phyloP scores from a whole-genome alignment of 2,113 vertebrate species.

The Bujurquina vittata region DNA sequence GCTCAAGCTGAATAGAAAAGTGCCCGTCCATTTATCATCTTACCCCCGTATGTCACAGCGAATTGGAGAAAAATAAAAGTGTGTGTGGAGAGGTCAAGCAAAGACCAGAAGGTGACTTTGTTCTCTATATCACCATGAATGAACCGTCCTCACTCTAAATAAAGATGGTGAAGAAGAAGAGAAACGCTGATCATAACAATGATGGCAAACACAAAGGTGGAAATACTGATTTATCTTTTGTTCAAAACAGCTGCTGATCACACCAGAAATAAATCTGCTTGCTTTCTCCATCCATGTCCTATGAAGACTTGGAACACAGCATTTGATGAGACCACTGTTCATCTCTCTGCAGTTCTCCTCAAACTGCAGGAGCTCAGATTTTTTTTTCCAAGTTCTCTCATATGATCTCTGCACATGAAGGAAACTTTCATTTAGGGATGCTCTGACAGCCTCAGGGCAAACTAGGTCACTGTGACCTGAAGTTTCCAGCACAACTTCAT shows the following conservation, averaged over 20 bases:
- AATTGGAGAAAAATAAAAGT: neutral
- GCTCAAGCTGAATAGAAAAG: too few species aligned
- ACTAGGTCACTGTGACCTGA: neutral
- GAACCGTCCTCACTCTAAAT: neutral
- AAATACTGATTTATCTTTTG: neutral
- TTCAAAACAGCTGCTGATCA: neutral
- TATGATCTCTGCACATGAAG: neutral
- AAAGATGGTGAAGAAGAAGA: neutral
- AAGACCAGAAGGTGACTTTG: neutral
- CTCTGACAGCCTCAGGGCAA: neutral
- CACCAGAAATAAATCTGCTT: neutral
- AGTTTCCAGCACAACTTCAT: neutral
- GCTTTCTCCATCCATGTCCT: neutral
- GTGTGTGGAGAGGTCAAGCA: neutral
- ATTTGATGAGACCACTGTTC: neutral
- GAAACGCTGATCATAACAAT: neutral
- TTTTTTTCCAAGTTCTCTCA: neutral
- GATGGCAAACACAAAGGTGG: neutral
- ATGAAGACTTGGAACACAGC: neutral
- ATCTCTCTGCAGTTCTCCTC: neutral
- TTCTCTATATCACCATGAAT: neutral
- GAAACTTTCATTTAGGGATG: neutral
- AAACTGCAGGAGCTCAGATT: neutral
- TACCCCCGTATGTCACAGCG: neutral
- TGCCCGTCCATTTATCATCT: neutral